A percentile compares a stretch with the other conserved stretches of the same genome.
These are phyloP conservation scores for Poeciliopsis gracilis DNA, from an alignment of 2,797 vertebrate species.

Conservation along the genomic window DNA sequence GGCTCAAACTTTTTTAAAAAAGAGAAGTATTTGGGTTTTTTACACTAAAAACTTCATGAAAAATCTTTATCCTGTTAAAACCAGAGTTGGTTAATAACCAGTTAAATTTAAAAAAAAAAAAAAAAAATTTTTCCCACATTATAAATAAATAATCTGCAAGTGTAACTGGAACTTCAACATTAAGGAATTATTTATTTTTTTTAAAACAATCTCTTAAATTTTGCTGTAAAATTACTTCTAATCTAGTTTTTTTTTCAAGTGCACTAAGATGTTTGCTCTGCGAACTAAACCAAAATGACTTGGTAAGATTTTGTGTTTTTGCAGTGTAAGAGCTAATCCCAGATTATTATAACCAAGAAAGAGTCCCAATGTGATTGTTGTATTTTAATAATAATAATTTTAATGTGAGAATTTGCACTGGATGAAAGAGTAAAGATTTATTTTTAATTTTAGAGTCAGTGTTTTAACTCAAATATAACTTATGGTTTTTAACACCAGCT, in stretches of 20 bases:
- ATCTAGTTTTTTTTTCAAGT: too few species aligned
- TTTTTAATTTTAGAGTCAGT: constrained; percentile 3
- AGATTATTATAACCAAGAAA: not conserved
- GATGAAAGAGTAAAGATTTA: not conserved
- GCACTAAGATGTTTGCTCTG: too few species aligned
- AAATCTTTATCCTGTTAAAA: not conserved
- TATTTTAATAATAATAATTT: not conserved
- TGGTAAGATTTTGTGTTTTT: too few species aligned
- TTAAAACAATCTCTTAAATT: too few species aligned
- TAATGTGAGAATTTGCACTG: not conserved
- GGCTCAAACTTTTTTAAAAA: not conserved
- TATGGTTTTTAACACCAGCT: constrained; percentile 9
- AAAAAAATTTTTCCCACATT: too few species aligned
- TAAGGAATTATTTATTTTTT: too few species aligned
- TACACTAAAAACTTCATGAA: not conserved
- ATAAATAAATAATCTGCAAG: too few species aligned
- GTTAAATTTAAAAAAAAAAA: too few species aligned
- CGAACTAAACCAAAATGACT: too few species aligned
- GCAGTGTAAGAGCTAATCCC: not conserved
- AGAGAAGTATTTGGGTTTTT: not conserved
- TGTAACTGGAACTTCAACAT: too few species aligned
- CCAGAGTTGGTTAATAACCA: too few species aligned
- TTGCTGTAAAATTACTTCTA: too few species aligned
- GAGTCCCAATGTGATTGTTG: not conserved
- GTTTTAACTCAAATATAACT: constrained; percentile 23